Evolutionary conservation across 2,888 invertebrate species (phyloP), one percentile per base, ranked within the genome.

Genomic region (Ferrisia virgata): DNA sequence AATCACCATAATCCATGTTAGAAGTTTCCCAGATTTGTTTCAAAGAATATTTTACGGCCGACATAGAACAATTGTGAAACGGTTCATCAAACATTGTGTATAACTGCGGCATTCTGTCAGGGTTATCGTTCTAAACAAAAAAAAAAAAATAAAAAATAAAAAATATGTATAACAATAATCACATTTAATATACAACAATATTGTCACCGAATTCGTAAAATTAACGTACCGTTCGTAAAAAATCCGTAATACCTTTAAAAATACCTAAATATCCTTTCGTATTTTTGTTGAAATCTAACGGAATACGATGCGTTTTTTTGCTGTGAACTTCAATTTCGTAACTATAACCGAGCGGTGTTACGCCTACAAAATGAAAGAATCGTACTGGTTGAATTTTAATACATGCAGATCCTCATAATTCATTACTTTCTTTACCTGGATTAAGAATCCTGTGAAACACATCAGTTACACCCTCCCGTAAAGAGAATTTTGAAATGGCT

Each of bases 281-380:
- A 22, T 28, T 31, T 31, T 81, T 53, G 11, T 36, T 22, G 18
- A 31, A 28, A 33, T 81, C 53, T 8, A 81, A 13, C 18, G 81
- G 81, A 33, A 81, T 81, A 3, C 53, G 28, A 39, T 81, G 81
- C 4, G 81, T 81, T 81, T 81, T 81, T 36, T 81, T 58, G n/a
- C 25, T 53, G 13, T 81, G 81, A 1, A 3, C 15, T 58, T 33
- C 58, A 5, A 64, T 47, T 33, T 31, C 36, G 6, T 36, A 53
- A n/a, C 28, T 47, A n/a, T 81, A 81, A 0, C 81, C 81, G 4
- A 81, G 13, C 8, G 81, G 81, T n/a, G 43, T 58, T 3, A 11
- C 36, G 5, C 43, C 79, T 81, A 15, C 0, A 18, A 8, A 33
- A 31, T 33, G 8, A 76, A 11, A 33, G 33, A 31, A 25, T 15